These are phyloP conservation scores for Aegypius monachus DNA, from an alignment of 2,113 vertebrate species.

Conservation along the genomic window DNA sequence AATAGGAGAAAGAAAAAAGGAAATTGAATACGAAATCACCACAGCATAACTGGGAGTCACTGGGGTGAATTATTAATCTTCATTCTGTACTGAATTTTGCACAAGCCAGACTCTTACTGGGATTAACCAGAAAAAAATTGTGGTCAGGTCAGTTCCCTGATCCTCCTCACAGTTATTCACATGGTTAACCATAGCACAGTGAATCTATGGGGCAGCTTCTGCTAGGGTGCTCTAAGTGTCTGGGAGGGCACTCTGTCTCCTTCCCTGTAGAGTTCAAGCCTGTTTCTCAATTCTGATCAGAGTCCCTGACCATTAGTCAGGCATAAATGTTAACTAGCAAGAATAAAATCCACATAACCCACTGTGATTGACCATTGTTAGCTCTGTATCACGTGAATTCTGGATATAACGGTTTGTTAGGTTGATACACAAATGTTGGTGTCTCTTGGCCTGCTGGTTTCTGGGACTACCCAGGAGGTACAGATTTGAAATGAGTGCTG, in stretches of 20 bases:
- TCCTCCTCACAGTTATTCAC: not conserved
- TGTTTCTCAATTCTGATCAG: not conserved
- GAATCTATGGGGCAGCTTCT: not conserved
- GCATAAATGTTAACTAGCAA: not conserved
- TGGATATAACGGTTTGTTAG: fast-evolving
- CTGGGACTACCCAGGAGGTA: not conserved
- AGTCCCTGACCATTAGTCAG: not conserved
- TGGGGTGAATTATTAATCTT: not conserved
- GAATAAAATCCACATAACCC: not conserved
- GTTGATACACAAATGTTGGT: not conserved
- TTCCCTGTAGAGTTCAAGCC: not conserved
- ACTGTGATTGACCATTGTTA: not conserved
- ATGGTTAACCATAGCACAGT: not conserved
- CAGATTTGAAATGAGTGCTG: not conserved
- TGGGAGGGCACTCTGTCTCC: not conserved
- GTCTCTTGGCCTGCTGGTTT: not conserved
- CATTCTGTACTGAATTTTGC: not conserved
- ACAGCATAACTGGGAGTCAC: not conserved
- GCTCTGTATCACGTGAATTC: not conserved
- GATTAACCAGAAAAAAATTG: not conserved
- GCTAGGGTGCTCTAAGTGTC: not conserved
- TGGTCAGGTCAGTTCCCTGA: not conserved
- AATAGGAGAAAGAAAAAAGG: not conserved
- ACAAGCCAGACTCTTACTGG: not conserved
- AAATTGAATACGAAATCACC: not conserved